Evolutionary conservation across 2,888 invertebrate species (phyloP), one percentile per base, ranked within the genome.

Genomic region (Idaea dimidiata): DNA sequence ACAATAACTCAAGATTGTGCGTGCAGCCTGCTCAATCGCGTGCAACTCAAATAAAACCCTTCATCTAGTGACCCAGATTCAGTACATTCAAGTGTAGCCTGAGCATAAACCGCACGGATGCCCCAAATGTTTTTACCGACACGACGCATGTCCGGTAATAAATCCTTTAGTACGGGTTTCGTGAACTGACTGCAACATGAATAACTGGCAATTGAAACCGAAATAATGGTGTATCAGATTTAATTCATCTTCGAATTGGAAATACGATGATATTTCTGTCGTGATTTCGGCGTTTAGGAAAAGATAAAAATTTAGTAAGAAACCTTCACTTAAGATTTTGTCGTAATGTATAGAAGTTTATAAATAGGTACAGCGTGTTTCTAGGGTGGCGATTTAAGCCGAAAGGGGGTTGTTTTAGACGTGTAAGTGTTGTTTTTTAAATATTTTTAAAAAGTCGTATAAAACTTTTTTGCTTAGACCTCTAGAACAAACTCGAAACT

Each of bases 181-280:
- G 63, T 58, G 33, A 62, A 65, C 65, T 65, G 67, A 62, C 65
- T 67, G 68, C 59, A 58, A 66, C 64, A 65, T 65, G 70, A 66
- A 67, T 68, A 66, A 70, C 66, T 63, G 63, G 67, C 57, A 66
- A 69, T 66, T 66, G 67, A 62, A 66, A 43, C 43, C 60, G 63
- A 64, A 64, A 62, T 67, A 63, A 66, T 64, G 66, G 57, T 62
- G 64, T 63, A 69, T 63, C 69, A 67, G 69, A 64, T 64, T 71
- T 69, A 66, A 64, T 69, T 66, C 62, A 62, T 57, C 60, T 43
- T 43, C 43, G 60, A 43, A 43, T 43, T 14, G 10, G 43, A 43
- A 43, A 43, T 43, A 14, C 10, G 7, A 10, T 43, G 43, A 43
- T 8, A 14, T 43, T 43, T 43, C 43, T 43, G 43, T 8, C 43